These are phyloP conservation scores for Chlorodrepanis virens DNA, from an alignment of 2,113 vertebrate species.

Conservation along the genomic window DNA sequence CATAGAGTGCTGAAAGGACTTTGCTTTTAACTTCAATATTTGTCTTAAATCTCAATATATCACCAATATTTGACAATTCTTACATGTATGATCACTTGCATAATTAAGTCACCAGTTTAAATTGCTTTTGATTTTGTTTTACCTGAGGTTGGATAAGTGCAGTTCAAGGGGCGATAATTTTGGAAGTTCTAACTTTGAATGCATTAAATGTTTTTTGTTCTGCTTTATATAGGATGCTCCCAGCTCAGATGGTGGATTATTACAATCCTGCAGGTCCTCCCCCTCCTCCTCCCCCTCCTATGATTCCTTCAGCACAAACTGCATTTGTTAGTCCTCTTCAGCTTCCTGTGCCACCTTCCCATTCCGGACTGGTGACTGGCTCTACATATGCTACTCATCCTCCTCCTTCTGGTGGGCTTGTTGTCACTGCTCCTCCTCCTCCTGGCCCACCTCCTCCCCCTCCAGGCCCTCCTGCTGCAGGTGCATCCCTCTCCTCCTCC, in stretches of 20 bases:
- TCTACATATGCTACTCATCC: slow-evolving; percentile 73
- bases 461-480: slow-evolving; percentile 78
- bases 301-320: slow-evolving; percentile 93
- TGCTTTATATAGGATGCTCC: slow-evolving; percentile 74
- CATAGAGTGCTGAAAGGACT: not conserved
- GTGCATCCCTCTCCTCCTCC: slow-evolving; percentile 76
- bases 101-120: not conserved
- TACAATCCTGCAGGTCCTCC: slow-evolving; percentile 87
- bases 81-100: not conserved
- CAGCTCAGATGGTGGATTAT: slow-evolving; percentile 85
- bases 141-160: not conserved
- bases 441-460: slow-evolving; percentile 88
- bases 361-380: slow-evolving; percentile 66
- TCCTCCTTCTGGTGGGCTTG: slow-evolving; percentile 75
- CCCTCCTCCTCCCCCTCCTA: slow-evolving; percentile 83
- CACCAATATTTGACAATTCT: not conserved
- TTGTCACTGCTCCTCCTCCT: slow-evolving; percentile 81
- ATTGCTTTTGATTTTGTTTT: not conserved
- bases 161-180: not conserved
- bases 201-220: slow-evolving; percentile 8
- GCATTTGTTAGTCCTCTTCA: slow-evolving; percentile 91
- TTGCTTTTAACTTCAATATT: not conserved
- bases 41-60: not conserved
- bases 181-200: not conserved
- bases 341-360: slow-evolving; percentile 74